Base-by-base conservation (phyloP, 2,797 vertebrate species). In the Parambassis ranga region DNA sequence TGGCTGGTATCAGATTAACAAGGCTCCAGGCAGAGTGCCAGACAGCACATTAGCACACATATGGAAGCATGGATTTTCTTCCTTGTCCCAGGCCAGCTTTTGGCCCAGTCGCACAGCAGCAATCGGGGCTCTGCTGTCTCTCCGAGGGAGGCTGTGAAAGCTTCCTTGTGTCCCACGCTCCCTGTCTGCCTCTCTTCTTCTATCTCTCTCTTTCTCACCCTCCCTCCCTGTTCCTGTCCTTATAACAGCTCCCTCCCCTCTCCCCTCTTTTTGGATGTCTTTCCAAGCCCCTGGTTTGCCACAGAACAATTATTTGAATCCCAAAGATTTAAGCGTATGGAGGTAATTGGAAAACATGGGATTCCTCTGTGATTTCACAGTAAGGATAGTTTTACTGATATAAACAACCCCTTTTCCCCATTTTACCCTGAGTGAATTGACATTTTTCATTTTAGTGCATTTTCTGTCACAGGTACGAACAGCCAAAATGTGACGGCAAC, bases 401-500 rank as follows among this genome's bases (percentile, higher is more conserved):
- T 36, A 67, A 65, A 71, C 65, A 59, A 8, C 26, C 18, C 10
- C 3, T 72, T 77, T 69, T 1, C 47, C 7, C 44, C 16, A 3
- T 50, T 78, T 63, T 7, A 14, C 42, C 20, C 8, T 36, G 7
- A 53, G 41, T 27, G 4, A 41, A 28, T 10, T 27, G 13, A 7
- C 30, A 27, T 68, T 48, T 70, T 30, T 36, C 18, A 14, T 22
- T 31, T 37, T 14, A 19, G 10, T 35, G 6, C 47, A 13, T 60
- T 67, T 22, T 77, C 18, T 76, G 13, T 65, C 53, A 10, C 70
- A 98, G 96, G 86, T 98, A 98, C 6, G 96, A 98, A 48, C 97
- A 98, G 79, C 97, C 97, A 3, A 98, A 98, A 72, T 98, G 97
- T 61, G 95, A 98, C 35, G 91, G 91, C 13, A 91, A 95, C 0